Conservation (phyloP, 2,797 vertebrate species). For the Bucorvus abyssinicus region DNA sequence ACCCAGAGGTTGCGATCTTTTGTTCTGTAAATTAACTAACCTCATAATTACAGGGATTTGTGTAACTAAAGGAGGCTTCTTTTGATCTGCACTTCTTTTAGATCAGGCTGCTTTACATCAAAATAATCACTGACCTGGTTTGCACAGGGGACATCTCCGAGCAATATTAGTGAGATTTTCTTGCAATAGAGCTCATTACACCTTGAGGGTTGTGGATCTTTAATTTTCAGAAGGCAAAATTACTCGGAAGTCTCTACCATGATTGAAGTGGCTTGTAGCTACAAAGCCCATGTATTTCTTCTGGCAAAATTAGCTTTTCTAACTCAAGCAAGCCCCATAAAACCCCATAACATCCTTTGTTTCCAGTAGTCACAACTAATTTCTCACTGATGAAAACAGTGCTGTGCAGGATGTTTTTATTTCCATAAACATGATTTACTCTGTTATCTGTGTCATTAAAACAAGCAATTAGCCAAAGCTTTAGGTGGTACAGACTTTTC, state of each 20-base stretch:
- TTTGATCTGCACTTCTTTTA: slow-evolving; percentile 18
- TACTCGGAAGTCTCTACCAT: background rate
- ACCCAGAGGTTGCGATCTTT: background rate
- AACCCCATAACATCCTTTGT: background rate
- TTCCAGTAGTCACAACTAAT: background rate
- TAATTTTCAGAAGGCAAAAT: slow-evolving; percentile 19
- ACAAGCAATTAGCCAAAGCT: background rate
- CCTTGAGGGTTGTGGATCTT: background rate
- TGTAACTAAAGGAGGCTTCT: slow-evolving; percentile 1
- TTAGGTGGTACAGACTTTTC: background rate
- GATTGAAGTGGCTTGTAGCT: background rate
- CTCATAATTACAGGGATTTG: background rate
- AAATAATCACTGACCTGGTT: slow-evolving; percentile 7
- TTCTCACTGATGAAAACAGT: background rate
- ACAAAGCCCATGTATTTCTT: background rate
- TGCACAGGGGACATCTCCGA: background rate
- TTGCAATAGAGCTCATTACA: background rate
- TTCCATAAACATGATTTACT: slow-evolving; percentile 23
- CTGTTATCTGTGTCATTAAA: slow-evolving; percentile 17
- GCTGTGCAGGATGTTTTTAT: background rate
- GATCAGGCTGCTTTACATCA: background rate
- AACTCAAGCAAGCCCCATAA: background rate
- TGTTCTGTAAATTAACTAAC: slow-evolving; percentile 28
- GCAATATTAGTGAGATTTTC: background rate
- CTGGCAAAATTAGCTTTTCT: background rate